Evolutionary conservation across 2,797 vertebrate genomes (phyloP), one percentile per base, ranked within the genome.

Genomic region (Cyprinella venusta): DNA sequence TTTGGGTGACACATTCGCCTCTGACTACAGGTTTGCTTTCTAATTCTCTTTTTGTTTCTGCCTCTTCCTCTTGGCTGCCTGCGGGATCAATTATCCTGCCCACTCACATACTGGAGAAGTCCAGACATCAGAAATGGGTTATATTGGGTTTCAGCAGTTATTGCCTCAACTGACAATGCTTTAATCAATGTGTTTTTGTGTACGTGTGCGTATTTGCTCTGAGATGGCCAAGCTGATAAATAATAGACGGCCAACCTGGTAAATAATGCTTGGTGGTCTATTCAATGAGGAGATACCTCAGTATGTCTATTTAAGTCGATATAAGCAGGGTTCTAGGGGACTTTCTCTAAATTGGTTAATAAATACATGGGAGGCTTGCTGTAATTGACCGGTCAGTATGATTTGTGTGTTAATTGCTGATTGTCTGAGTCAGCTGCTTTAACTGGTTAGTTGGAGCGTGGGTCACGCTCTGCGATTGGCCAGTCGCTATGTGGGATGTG

Each of bases 41-140:
- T 81, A 69, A 81, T 82, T 88, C 77, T 87, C 36, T 45, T n/a
- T 82, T 36, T 63, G 56, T 87, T 79, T 80, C 50, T 79, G 48
- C 83, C 74, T 68, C 33, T 54, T 72, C 78, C 75, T 63, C 79
- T 84, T 54, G 50, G 83, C 77, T 76, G 69, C 83, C 75, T 75
- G 52, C 65, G 50, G 72, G 69, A 86, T 74, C 76, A 80, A 80
- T 88, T 84, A 84, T 63, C 38, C 79, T 7, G 40, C 38, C 78
- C 72, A 52, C 74, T 81, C 84, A 56, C 69, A 79, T 50, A 68
- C 71, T 72, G 56, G 52, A 54, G 69, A 71, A 26, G 33, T 80
- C 79, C 52, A 83, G 67, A 69, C 71, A 56, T 77, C 38, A 50
- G 63, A 79, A 80, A 87, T 50, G 56, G 79, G 72, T 75, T 70